Evolutionary conservation across 1,140 invertebrate species (phyloP).

Genomic region (Lucilia cuprina): DNA sequence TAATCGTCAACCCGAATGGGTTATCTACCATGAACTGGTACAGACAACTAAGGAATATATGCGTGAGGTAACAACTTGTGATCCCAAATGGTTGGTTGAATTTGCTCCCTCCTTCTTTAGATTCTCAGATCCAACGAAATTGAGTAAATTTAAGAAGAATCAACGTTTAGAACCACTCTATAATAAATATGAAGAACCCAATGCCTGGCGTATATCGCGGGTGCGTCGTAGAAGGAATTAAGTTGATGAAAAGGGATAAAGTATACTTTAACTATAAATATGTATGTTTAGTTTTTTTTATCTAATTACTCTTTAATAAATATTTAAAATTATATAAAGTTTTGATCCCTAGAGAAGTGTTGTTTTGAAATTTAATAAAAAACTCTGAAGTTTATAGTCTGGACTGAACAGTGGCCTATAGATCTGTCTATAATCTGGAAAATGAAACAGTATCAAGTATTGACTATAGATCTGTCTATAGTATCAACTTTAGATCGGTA

Average conservation of each 20-base stretch:
- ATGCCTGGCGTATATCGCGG: constrained; percentile 98
- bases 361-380: too few species aligned
- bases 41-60: constrained; percentile 99
- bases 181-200: constrained; percentile 99
- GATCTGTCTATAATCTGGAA: too few species aligned
- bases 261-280: not conserved
- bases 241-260: constrained; percentile 41
- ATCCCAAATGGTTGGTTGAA: constrained; percentile 99
- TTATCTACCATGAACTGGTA: constrained; percentile 98
- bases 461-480: too few species aligned
- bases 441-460: too few species aligned
- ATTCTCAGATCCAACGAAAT: constrained; percentile 98
- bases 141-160: constrained; percentile 99
- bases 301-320: too few species aligned
- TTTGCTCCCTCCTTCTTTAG: constrained; percentile 99
- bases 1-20: constrained; percentile 98
- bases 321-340: too few species aligned
- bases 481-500: too few species aligned
- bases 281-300: not conserved
- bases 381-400: too few species aligned
- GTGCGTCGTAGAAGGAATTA: constrained; percentile 89
- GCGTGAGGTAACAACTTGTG: constrained; percentile 98
- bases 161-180: constrained; percentile 97
- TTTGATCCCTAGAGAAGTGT: too few species aligned
- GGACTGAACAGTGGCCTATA: too few species aligned